phyloP scores from a whole-genome alignment of 2,888 invertebrate genomes.

The Epinotia bilunana region DNA sequence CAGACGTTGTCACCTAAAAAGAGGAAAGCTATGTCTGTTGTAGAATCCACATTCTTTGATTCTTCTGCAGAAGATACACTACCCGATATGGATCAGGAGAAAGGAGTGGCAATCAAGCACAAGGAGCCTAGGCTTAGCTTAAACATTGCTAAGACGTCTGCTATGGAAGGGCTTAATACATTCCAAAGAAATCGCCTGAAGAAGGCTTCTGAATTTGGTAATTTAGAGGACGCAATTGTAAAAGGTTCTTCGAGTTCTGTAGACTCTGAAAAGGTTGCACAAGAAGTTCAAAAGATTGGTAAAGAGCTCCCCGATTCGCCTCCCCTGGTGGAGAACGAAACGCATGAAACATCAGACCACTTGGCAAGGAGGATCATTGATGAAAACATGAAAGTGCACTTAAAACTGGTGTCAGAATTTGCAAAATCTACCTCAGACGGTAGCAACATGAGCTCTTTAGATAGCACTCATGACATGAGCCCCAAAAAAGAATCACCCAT shows the following conservation, averaged over 20 bases:
- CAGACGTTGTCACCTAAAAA: constrained; percentile 85
- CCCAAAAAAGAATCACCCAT: constrained; percentile 61
- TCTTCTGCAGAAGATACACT: constrained; percentile 72
- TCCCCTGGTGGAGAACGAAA: constrained; percentile 55
- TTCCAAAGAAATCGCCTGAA: constrained; percentile 88
- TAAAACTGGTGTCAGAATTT: constrained; percentile 79
- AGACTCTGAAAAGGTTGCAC: constrained; percentile 72
- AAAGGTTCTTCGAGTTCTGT: constrained; percentile 80
- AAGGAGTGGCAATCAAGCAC: constrained; percentile 71
- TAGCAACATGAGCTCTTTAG: constrained; percentile 75
- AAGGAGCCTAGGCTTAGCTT: constrained; percentile 85
- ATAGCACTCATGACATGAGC: constrained; percentile 67
- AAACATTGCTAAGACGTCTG: constrained; percentile 79
- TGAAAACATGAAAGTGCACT: constrained; percentile 79
- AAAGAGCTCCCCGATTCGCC: constrained; percentile 63
- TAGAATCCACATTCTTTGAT: constrained; percentile 77
- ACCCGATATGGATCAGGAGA: constrained; percentile 77
- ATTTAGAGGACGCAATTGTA: constrained; percentile 90
- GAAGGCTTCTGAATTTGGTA: constrained; percentile 90
- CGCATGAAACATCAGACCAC: constrained; percentile 78
- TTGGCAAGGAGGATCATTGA: constrained; percentile 78
- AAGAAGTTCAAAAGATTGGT: constrained; percentile 54
- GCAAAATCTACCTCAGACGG: constrained; percentile 80
- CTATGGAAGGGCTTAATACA: constrained; percentile 87
- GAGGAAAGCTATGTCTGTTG: constrained; percentile 86